Evolutionary conservation across 2,113 vertebrate species (phyloP), one percentile per base, ranked within the genome.

Genomic region (Piaya cayana): DNA sequence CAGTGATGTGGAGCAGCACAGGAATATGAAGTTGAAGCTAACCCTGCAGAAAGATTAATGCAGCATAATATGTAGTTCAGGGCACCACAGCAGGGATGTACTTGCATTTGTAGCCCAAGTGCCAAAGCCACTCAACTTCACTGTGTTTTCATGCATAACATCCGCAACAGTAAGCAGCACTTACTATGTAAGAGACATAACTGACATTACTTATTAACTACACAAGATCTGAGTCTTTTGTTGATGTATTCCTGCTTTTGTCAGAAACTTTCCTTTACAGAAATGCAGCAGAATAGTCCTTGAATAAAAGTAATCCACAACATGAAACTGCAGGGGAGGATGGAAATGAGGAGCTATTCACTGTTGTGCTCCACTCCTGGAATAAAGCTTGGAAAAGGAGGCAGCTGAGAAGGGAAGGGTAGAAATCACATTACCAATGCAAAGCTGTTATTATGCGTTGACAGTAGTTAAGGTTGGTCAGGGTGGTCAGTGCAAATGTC

Each of bases 71-170:
- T 8, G 29, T 82, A 90, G 37, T 43, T 80, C 82, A 81, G 47
- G 60, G 26, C 15, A 56, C 30, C 12, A 29, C 45, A 88, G 25
- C n/a, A 75, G 60, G 53, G 23, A 67, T 77, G 22, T 26, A 32
- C 11, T 76, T 87, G 39, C 5, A 0, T 89, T 49, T 82, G 72
- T 90, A 82, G 60, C 58, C 17, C 1, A 3, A 81, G 39, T 80
- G 88, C 86, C 92, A 78, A 76, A 94, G 36, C 49, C 49, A 60
- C 56, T 97, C 78, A 76, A 6, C 55, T 78, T 91, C 64, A 22
- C 47, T 94, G 88, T 91, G 78, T 94, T 83, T 86, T 92, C 86
- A 84, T 90, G 91, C n/a, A 1, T 90, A 92, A 83, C 18, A 81
- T 70, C 37, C 2, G 4, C 50, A 83, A 63, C 49, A 88, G 70